Conservation (phyloP, 2,113 vertebrate genomes). For the Colossoma macropomum region DNA sequence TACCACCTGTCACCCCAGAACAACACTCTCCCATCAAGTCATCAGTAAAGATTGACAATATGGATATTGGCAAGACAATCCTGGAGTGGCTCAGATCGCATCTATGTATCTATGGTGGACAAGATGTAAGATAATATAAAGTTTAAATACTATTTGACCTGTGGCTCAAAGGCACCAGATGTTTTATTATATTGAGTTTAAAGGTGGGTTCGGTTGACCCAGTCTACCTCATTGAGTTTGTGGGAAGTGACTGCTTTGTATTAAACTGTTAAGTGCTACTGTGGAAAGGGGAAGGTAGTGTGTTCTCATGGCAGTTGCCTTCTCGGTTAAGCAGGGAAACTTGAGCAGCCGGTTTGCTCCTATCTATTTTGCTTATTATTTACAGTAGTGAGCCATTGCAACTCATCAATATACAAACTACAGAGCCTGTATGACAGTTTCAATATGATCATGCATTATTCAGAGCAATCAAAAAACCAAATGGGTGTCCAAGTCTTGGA, state of each 20-base stretch:
- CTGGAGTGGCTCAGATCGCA: slow-evolving; percentile 72
- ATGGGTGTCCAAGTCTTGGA: slow-evolving; percentile 58
- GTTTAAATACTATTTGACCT: slow-evolving; percentile 69
- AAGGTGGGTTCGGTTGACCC: slow-evolving; percentile 78
- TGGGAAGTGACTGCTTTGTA: slow-evolving; percentile 81
- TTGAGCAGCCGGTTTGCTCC: slow-evolving; percentile 82
- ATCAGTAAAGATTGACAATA: slow-evolving; percentile 71
- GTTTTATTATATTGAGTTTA: slow-evolving; percentile 70
- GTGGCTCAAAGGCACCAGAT: slow-evolving; percentile 71
- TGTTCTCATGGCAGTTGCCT: slow-evolving; percentile 72
- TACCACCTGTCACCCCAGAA: slow-evolving; percentile 61
- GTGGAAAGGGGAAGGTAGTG: slow-evolving; percentile 68
- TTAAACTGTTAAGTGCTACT: slow-evolving; percentile 81
- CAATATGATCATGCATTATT: slow-evolving; percentile 73
- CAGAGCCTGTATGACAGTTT: slow-evolving; percentile 69
- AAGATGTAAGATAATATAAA: slow-evolving; percentile 68
- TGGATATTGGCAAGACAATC: slow-evolving; percentile 82
- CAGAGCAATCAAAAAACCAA: slow-evolving; percentile 72
- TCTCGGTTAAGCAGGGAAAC: slow-evolving; percentile 82
- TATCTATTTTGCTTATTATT: slow-evolving; percentile 79
- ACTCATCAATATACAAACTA: slow-evolving; percentile 74
- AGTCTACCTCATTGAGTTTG: slow-evolving; percentile 85
- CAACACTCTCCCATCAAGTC: slow-evolving; percentile 72
- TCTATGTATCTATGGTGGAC: slow-evolving; percentile 66
- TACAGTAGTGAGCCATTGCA: slow-evolving; percentile 77